Base-by-base conservation (phyloP, 2,888 invertebrate species). In the Lithophane socia region DNA sequence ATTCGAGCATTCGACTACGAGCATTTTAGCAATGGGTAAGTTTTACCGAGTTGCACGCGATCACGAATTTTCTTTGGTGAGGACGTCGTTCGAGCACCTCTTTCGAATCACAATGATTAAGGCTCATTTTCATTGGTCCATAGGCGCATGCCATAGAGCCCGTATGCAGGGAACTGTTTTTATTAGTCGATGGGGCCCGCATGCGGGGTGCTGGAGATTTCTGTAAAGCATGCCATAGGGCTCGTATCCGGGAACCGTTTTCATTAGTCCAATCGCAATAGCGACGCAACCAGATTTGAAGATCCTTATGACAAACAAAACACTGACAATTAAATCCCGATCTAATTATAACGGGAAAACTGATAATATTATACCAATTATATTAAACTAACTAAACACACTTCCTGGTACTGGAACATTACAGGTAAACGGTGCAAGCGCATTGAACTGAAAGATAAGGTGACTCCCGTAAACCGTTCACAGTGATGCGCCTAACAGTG, bases 381-480 rank as follows among this genome's bases (percentile, higher is more conserved):
- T 63, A 4, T 13, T 4, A 18, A 56, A 54, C 7, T 24, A 18
- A n/a, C 13, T 24, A 42, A 24, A 9, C 16, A 10, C 24, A 56
- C 29, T 73, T 68, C 37, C 66, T 44, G 52, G 52, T 56, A 70
- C 12, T 1, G 10, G 29, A 54, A 24, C 2, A 42, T 37, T 21
- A 72, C 69, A 63, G 7, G 37, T 37, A 44, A 66, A 71, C 21
- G n/a, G 16, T 47, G 64, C 42, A 44, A 29, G 10, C 61, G 47
- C 56, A 70, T 3, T 4, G n/a, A 29, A 42, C 10, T 82, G 61
- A 52, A 63, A 65, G 29, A 70, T 70, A 12, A 47, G 74, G 82
- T 74, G n/a, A 82, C 16, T 85, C 77, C 83, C 85, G 0, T 56
- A 65, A 37, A 64, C 82, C 85, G 4, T 42, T 56, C 5, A 42